Evolutionary conservation across 1,140 invertebrate genomes (phyloP), one percentile per base, ranked within the genome.

Genomic region (Trissolcus basalis): DNA sequence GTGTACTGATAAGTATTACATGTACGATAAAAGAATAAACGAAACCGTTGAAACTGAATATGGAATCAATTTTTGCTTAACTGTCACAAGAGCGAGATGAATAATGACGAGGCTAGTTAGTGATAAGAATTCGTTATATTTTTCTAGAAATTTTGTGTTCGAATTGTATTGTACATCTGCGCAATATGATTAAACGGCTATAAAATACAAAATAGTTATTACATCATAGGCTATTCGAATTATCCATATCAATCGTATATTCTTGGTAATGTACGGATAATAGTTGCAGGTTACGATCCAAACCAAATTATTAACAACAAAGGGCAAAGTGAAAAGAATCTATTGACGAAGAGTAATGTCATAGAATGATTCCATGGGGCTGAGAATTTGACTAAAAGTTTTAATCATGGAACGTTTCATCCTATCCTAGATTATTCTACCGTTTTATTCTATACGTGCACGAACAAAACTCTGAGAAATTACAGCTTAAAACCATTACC

Each of bases 161-260:
- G 14, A 65, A 65, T 64, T 56, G 15, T 72, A 72, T 72, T 59
- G 45, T 72, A 72, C 68, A 72, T 59, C 54, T 53, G 60, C 55
- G 55, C 69, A 65, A 65, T 72, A 60, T 60, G 43, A 36, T 72
- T 72, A 65, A 65, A 65, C 59, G 39, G 53, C 55, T 72, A 65
- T 64, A 65, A 72, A 72, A 72, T 72, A 72, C 69, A 72, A 72
- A 68, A 74, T 74, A 74, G 67, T 49, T 63, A 56, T 64, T 67
- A 68, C 47, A 64, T 63, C 41, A 68, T 75, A 63, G n/a, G 56
- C 44, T 67, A 32, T 8, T 67, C 12, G 27, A 64, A 74, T 65
- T 61, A 56, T 59, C 58, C 55, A 27, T 27, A 27, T 27, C 19
- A 27, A 27, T 44, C 55, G 35, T 61, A 51, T 48, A 49, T 56